Percentiles rank a stretch among this genome's conserved stretches.
phyloP scores from a whole-genome alignment of 2,888 invertebrate genomes.

The Ferdinandea cuprea region DNA sequence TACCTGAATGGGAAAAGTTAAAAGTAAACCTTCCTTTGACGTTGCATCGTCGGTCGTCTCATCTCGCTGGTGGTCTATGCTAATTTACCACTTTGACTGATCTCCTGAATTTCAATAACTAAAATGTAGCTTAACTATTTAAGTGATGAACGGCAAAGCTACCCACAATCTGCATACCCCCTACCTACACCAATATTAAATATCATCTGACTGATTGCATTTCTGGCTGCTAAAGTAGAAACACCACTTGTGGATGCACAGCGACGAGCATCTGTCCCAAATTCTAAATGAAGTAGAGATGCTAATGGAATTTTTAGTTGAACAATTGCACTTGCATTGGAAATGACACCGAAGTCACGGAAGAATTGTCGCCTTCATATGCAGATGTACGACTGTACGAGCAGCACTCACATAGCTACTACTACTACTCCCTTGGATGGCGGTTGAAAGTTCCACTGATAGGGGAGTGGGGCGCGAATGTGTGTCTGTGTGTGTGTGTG shows the following conservation, averaged over 20 bases:
- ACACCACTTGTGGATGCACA: constrained; percentile 24
- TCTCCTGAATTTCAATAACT: no score
- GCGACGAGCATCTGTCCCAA: constrained; percentile 38
- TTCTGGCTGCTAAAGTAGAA: neutral
- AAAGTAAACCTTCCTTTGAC: no score
- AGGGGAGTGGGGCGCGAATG: neutral
- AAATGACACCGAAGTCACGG: constrained; percentile 42
- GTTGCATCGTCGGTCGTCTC: no score
- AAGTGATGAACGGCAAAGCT: no score
- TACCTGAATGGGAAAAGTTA: no score
- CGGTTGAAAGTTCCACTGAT: neutral
- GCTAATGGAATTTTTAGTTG: constrained; percentile 70
- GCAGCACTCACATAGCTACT: no score
- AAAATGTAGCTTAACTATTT: neutral
- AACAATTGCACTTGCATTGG: constrained; percentile 57
- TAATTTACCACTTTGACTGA: no score
- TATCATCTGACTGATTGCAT: constrained; percentile 49
- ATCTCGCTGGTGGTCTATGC: no score
- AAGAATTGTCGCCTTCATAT: constrained; percentile 14
- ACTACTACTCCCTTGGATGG: neutral
- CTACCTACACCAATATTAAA: constrained; percentile 43
- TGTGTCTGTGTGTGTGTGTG: constrained; percentile 25
- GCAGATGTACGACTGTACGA: constrained; percentile 1
- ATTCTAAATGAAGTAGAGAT: constrained; percentile 51
- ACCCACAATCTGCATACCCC: neutral